Conservation (phyloP, 2,888 invertebrate species). For the Pimpla rufipes region DNA sequence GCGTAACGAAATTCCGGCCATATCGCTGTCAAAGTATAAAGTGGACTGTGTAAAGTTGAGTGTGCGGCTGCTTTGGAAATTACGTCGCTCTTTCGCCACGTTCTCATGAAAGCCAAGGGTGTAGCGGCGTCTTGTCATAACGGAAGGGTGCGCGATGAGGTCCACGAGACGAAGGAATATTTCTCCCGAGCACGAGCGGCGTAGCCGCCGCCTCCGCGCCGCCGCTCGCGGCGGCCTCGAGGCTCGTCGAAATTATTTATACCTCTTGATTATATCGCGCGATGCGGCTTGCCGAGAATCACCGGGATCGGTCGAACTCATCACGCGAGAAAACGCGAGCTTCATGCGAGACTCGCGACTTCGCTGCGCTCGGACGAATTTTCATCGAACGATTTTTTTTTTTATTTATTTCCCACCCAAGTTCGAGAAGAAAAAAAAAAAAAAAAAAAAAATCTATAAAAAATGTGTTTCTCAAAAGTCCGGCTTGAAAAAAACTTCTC, state of each 20-base stretch:
- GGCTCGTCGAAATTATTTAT: slow-evolving; percentile 82
- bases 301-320: slow-evolving; percentile 13
- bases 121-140: slow-evolving; percentile 72
- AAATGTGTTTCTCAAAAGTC: too few species aligned
- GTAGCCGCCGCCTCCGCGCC: slow-evolving; percentile 70
- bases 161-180: slow-evolving; percentile 35
- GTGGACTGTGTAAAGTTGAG: too few species aligned
- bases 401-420: too few species aligned
- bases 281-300: slow-evolving; percentile 59
- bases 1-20: too few species aligned
- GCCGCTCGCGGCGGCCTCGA: slow-evolving; percentile 77
- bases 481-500: too few species aligned
- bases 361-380: background rate
- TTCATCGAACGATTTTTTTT: background rate
- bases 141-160: slow-evolving; percentile 69
- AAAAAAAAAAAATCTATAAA: too few species aligned
- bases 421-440: too few species aligned
- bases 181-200: slow-evolving; percentile 36
- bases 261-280: slow-evolving; percentile 81
- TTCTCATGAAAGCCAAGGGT: background rate
- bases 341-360: background rate
- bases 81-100: background rate
- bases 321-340: slow-evolving; percentile 48
- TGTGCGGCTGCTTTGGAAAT: background rate
- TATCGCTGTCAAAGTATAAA: too few species aligned